phyloP scores from a whole-genome alignment of 2,888 invertebrate genomes.

The Masnerella sp. region DNA sequence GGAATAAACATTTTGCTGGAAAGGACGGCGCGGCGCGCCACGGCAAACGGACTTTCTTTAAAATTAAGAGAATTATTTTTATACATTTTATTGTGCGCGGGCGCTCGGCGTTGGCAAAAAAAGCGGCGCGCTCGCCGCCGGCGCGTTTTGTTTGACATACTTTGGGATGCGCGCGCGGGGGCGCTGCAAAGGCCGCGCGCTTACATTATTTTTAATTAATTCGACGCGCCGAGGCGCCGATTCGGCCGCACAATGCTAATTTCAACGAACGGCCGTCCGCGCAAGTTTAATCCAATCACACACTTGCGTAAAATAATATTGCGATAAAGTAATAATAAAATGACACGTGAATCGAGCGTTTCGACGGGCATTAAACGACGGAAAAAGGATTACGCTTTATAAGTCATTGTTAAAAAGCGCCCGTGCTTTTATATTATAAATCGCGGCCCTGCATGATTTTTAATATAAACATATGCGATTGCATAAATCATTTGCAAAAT shows the following conservation, averaged over 20 bases:
- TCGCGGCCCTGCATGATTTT: slow-evolving; percentile 28
- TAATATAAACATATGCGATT: slow-evolving; percentile 45
- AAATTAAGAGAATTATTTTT: slow-evolving; percentile 60
- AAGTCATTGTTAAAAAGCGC: slow-evolving; percentile 33
- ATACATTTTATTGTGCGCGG: slow-evolving; percentile 52
- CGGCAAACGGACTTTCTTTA: slow-evolving; percentile 54
- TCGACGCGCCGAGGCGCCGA: background rate
- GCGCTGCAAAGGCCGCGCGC: slow-evolving; percentile 18
- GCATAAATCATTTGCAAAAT: too few species aligned
- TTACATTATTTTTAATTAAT: slow-evolving; percentile 49
- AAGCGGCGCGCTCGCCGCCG: slow-evolving; percentile 31
- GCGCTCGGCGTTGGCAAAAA: slow-evolving; percentile 30
- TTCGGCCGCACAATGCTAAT: slow-evolving; percentile 28
- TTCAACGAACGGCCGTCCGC: slow-evolving; percentile 30
- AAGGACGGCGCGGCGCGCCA: slow-evolving; percentile 40
- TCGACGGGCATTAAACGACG: slow-evolving; percentile 22
- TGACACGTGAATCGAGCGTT: slow-evolving; percentile 26
- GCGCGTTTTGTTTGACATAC: slow-evolving; percentile 50
- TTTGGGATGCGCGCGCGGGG: slow-evolving; percentile 22
- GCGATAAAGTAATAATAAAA: slow-evolving; percentile 49
- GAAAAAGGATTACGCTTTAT: slow-evolving; percentile 42
- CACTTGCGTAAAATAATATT: slow-evolving; percentile 46
- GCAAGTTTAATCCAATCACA: slow-evolving; percentile 47
- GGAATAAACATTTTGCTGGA: slow-evolving; percentile 58
- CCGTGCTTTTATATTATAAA: slow-evolving; percentile 23